phyloP scores from a whole-genome alignment of 2,113 vertebrate genomes.

The Platichthys stellatus region DNA sequence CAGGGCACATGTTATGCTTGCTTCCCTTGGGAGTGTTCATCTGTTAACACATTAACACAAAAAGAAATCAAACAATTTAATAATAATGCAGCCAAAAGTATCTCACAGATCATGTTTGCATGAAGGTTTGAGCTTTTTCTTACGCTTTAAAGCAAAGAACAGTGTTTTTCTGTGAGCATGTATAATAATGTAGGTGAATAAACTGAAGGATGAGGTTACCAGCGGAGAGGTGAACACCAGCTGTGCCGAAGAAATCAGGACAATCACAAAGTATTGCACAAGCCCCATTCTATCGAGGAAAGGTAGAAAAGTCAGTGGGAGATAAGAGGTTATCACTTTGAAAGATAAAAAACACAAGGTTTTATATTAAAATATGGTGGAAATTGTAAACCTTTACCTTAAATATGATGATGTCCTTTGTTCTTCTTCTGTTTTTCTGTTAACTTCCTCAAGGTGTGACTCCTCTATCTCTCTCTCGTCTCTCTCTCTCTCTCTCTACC shows the following conservation, averaged over 20 bases:
- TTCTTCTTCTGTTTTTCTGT: constrained; percentile 30
- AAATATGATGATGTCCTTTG: neutral
- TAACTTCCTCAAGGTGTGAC: constrained; percentile 47
- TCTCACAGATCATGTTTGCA: neutral
- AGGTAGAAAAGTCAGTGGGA: neutral
- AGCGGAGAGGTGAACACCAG: constrained; percentile 23
- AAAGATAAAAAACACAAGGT: neutral
- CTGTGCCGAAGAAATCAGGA: constrained; percentile 42
- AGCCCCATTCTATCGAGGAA: constrained; percentile 54
- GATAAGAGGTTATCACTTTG: no score
- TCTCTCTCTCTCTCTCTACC: constrained; percentile 25
- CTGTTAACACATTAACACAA: constrained; percentile 39
- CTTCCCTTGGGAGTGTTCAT: no score
- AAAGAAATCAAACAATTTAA: neutral
- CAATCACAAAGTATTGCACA: constrained; percentile 31
- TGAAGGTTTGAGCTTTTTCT: neutral
- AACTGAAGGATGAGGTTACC: constrained; percentile 59
- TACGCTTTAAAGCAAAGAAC: neutral
- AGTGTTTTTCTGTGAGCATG: neutral
- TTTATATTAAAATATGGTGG: neutral
- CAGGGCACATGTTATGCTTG: constrained; percentile 25
- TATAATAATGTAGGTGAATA: neutral
- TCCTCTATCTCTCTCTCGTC: constrained; percentile 15
- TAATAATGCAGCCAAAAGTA: neutral
- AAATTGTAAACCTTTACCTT: constrained; percentile 46